Conservation (phyloP, 2,113 vertebrate genomes). For the Glaucidium brasilianum region DNA sequence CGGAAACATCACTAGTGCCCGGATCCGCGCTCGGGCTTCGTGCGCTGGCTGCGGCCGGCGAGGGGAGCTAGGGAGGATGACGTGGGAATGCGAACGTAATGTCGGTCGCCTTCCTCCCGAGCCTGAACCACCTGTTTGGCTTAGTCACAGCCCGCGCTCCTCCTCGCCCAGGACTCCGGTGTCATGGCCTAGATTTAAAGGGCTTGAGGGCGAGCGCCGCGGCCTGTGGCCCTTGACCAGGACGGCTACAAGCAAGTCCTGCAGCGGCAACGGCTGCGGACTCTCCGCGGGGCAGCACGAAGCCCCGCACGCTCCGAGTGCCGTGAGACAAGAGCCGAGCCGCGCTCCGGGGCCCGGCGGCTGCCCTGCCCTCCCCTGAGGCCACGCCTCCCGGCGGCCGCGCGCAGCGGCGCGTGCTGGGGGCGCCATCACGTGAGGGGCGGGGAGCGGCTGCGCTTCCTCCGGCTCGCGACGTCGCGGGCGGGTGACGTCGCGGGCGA, state of each 20-base stretch:
- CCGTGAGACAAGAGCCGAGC: background rate
- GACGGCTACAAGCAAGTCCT: background rate
- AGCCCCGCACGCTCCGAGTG: fast-evolving
- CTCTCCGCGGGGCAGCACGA: fast-evolving
- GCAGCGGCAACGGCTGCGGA: background rate
- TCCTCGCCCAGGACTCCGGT: background rate
- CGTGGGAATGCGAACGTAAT: too few relatives aligned
- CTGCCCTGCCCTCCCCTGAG: background rate
- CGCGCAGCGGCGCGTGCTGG: background rate
- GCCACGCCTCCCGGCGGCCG: background rate
- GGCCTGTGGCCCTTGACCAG: too few relatives aligned
- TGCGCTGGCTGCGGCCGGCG: background rate
- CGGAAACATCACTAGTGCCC: background rate
- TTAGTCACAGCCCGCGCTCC: background rate
- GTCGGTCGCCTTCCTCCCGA: background rate
- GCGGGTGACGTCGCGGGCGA: background rate
- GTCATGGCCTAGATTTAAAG: background rate
- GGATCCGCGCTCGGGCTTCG: too few relatives aligned
- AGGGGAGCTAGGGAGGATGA: background rate
- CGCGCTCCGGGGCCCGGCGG: background rate
- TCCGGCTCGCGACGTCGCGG: too few relatives aligned
- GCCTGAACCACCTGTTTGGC: background rate
- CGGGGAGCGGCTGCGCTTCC: fast-evolving
- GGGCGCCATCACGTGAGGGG: background rate
- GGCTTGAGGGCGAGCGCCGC: background rate